phyloP scores from a whole-genome alignment of 2,797 vertebrate species.

The Myripristis jacobus region DNA sequence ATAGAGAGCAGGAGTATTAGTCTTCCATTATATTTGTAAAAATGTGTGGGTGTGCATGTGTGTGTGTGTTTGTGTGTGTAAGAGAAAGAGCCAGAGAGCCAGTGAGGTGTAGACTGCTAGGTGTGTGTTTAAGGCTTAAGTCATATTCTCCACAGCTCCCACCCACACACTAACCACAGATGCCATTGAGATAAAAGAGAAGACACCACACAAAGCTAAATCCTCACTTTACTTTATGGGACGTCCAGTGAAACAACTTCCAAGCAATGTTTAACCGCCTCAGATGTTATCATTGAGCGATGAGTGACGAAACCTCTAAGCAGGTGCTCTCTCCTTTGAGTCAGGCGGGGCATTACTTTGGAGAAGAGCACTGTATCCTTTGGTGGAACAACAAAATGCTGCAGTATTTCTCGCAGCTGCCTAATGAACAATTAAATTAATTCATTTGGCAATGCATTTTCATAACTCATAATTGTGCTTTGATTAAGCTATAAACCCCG shows the following conservation, averaged over 20 bases:
- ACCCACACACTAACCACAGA: constrained; percentile 60
- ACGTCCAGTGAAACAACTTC: constrained; percentile 26
- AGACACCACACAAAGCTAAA: constrained; percentile 49
- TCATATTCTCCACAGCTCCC: constrained; percentile 44
- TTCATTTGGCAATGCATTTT: not conserved
- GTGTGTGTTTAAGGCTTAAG: constrained; percentile 45
- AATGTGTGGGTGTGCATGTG: too few relatives aligned
- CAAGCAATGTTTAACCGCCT: constrained; percentile 62
- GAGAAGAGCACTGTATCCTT: constrained; percentile 5
- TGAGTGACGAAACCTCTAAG: constrained; percentile 34
- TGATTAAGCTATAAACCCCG: not conserved
- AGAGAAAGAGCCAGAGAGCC: not conserved
- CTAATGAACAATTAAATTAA: too few relatives aligned
- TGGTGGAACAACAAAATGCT: constrained; percentile 25
- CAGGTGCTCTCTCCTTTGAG: constrained; percentile 40
- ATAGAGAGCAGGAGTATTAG: too few relatives aligned
- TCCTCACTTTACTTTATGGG: constrained; percentile 36
- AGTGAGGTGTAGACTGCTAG: constrained; percentile 32
- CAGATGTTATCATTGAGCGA: constrained; percentile 30
- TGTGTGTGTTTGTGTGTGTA: not conserved
- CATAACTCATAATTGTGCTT: not conserved
- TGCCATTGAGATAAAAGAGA: constrained; percentile 45
- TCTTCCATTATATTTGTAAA: too few relatives aligned
- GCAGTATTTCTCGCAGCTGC: constrained; percentile 13
- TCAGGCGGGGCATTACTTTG: constrained; percentile 7